Evolutionary conservation across 1,140 invertebrate species (phyloP).

Genomic region (Mizuhopecten yessoensis): DNA sequence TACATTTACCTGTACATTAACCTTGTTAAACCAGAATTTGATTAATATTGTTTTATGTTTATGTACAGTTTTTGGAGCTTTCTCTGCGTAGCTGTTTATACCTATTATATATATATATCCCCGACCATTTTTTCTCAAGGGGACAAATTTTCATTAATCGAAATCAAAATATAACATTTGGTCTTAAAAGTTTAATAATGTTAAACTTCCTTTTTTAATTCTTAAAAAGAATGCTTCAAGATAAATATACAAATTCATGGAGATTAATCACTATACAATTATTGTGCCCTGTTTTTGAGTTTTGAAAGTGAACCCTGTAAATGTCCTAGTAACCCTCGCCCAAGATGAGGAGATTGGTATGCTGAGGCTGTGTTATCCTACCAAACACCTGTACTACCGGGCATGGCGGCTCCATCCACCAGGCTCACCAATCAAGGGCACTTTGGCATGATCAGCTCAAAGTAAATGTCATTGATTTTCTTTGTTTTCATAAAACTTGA

Average conservation of each 20-base stretch:
- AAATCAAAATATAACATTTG: background rate
- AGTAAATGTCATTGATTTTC: no score
- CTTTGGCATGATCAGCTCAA: background rate
- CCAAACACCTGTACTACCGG: background rate
- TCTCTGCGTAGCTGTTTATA: background rate
- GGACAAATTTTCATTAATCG: background rate
- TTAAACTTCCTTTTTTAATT: background rate
- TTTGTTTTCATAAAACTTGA: no score
- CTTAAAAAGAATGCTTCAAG: background rate
- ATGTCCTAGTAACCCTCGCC: background rate
- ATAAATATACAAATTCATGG: background rate
- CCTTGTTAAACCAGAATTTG: background rate
- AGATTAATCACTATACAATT: no score
- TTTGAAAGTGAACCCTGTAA: background rate
- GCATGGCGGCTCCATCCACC: background rate
- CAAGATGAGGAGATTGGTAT: background rate
- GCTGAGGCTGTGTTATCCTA: background rate
- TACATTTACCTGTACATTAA: slow-evolving; percentile 6
- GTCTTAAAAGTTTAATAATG: background rate
- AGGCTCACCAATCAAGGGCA: background rate
- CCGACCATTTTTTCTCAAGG: background rate
- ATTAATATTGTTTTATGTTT: background rate
- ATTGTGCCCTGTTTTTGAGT: no score
- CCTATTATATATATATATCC: background rate
- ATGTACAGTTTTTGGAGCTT: background rate